phyloP scores from a whole-genome alignment of 2,797 vertebrate species.

The Acanthis flammea region DNA sequence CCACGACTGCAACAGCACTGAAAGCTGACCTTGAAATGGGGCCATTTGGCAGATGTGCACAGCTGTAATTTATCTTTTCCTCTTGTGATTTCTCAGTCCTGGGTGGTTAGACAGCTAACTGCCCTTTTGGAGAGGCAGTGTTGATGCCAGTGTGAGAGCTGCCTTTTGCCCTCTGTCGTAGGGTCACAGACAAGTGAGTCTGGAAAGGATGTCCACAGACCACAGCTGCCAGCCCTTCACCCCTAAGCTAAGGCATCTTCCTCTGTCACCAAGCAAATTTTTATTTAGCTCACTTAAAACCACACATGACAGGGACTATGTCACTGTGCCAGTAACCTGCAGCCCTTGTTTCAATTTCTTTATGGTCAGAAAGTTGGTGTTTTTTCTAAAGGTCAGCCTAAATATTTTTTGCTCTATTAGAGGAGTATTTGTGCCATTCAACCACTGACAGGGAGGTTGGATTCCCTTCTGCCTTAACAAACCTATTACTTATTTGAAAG shows the following conservation, averaged over 20 bases:
- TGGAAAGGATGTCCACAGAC: neutral
- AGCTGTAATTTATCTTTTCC: neutral
- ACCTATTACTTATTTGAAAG: neutral
- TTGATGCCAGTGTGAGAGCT: neutral
- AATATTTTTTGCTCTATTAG: neutral
- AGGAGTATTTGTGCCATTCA: neutral
- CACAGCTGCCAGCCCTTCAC: neutral
- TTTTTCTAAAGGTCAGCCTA: neutral
- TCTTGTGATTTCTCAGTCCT: constrained; percentile 12
- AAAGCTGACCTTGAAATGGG: constrained; percentile 24
- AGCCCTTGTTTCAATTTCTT: neutral
- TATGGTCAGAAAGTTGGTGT: neutral
- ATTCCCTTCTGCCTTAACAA: neutral
- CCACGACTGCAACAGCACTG: neutral
- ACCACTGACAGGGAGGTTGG: neutral
- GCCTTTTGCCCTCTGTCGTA: neutral
- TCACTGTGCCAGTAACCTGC: neutral
- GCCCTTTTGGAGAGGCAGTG: neutral
- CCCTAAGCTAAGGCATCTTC: neutral
- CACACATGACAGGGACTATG: neutral
- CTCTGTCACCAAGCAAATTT: neutral
- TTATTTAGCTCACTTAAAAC: neutral
- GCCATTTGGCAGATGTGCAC: neutral
- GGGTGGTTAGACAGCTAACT: neutral
- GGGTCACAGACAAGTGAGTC: neutral